A percentile compares a stretch with the other conserved stretches of the same genome.
These are phyloP conservation scores for Sipunculus nudus DNA, from an alignment of 2,888 invertebrate genomes.

Conservation along the genomic window DNA sequence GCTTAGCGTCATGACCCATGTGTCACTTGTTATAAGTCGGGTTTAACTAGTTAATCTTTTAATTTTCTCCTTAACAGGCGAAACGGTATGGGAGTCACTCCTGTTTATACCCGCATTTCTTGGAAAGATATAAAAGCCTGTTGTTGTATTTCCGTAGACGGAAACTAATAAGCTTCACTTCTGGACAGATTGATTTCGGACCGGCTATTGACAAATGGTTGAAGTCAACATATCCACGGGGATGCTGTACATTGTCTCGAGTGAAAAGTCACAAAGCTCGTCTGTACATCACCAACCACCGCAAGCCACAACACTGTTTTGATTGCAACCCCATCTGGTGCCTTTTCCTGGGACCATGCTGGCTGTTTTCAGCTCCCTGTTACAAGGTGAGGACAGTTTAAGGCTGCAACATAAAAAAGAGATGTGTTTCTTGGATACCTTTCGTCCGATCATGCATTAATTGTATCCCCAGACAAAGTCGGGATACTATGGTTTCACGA, in stretches of 20 bases:
- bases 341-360: slow-evolving; percentile 39
- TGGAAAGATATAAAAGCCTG: too few relatives aligned
- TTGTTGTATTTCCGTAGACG: too few relatives aligned
- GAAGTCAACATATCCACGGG: slow-evolving; percentile 35
- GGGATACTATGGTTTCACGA: too few relatives aligned
- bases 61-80: too few relatives aligned
- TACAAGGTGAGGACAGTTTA: slow-evolving; percentile 39
- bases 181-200: slow-evolving; percentile 42
- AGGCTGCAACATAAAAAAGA: not conserved
- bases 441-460: too few relatives aligned
- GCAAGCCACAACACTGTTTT: slow-evolving; percentile 41
- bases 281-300: slow-evolving; percentile 44
- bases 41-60: too few relatives aligned
- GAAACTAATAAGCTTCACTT: too few relatives aligned
- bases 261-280: slow-evolving; percentile 37
- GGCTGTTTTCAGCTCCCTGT: slow-evolving; percentile 42
- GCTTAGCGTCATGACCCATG: too few relatives aligned
- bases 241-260: slow-evolving; percentile 37
- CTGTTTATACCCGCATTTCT: too few relatives aligned
- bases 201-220: slow-evolving; percentile 41
- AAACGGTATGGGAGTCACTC: too few relatives aligned
- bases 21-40: too few relatives aligned
- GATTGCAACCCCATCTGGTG: slow-evolving; percentile 45
- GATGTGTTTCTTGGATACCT: not conserved
- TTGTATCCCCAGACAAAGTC: too few relatives aligned